Percentiles rank a stretch among this genome's conserved stretches.
These are phyloP conservation scores for Prinia subflava DNA, from an alignment of 2,113 vertebrate species.

Conservation along the genomic window DNA sequence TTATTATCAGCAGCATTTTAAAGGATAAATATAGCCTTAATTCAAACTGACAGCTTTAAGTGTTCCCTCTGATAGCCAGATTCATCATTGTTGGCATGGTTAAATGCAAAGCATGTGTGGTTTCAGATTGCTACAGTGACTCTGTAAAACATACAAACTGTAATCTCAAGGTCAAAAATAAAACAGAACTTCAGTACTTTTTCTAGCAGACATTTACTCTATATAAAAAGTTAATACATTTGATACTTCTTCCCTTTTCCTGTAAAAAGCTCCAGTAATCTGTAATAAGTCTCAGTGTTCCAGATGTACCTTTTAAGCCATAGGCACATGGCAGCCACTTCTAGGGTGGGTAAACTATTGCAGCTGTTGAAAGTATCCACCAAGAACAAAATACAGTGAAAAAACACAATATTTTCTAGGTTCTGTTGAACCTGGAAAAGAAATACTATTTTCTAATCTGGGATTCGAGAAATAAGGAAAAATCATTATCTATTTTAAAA, in stretches of 20 bases:
- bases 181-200: neutral
- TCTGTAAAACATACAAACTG: neutral
- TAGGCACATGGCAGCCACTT: neutral
- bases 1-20: slow-evolving; percentile 40
- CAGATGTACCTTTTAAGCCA: neutral
- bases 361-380: neutral
- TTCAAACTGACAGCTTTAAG: slow-evolving; percentile 43
- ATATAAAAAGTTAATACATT: neutral
- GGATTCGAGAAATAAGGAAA: neutral
- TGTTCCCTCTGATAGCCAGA: slow-evolving; percentile 32
- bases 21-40: slow-evolving; percentile 30
- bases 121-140: neutral
- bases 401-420: neutral
- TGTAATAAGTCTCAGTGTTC: neutral
- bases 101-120: slow-evolving; percentile 23
- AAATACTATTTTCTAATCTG: neutral
- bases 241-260: neutral
- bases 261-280: neutral
- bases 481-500: neutral
- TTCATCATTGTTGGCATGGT: slow-evolving; percentile 23
- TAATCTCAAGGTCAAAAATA: slow-evolving; percentile 27
- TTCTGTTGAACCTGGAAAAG: neutral
- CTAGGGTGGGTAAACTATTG: neutral
- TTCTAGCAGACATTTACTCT: neutral
- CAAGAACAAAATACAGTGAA: neutral